Evolutionary conservation across 2,113 vertebrate species (phyloP), one percentile per base, ranked within the genome.

Genomic region (Edolisoma coerulescens): DNA sequence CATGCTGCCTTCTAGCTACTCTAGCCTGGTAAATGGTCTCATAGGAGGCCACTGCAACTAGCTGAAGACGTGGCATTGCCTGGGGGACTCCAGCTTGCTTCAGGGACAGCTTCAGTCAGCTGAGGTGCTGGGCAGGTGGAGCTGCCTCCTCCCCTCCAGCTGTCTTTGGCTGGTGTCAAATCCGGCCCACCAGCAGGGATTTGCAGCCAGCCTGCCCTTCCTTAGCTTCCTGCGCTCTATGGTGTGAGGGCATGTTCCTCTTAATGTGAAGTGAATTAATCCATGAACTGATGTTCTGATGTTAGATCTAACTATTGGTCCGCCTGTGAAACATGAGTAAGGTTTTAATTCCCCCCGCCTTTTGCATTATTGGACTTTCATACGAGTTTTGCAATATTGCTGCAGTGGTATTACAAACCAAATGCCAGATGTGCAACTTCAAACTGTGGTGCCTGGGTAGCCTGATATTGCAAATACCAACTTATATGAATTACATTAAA

Each of bases 391-490:
- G 56, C 67, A 88, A 2, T 74, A 47, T 84, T 88, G 59, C 45
- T 92, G 37, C 35, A 73, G n/a, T 33, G n/a, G 10, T 86, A 35
- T 81, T 87, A 52, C 41, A 73, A 57, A 41, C 44, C 1, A 9
- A 75, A 53, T 37, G 24, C 86, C 79, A 95, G 90, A 76, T 86
- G 88, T 84, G 50, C 42, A 63, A 7, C 54, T 87, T 91, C 47
- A 56, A 57, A 71, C 44, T 73, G 14, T 44, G 8, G 28, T 49
- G 24, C 37, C 32, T 82, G 61, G 41, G 32, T 60, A 94, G 60
- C 61, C 42, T 45, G 67, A 87, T 91, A 65, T 56, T 89, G 37
- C 74, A 79, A 85, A 93, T 69, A 73, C 45, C 20, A 79, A 6
- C 1, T 84, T 89, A 44, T 39, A 70, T 59, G 41, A 87, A 84